Conservation (phyloP, 2,113 vertebrate genomes). For the Thinocorus orbignyianus region DNA sequence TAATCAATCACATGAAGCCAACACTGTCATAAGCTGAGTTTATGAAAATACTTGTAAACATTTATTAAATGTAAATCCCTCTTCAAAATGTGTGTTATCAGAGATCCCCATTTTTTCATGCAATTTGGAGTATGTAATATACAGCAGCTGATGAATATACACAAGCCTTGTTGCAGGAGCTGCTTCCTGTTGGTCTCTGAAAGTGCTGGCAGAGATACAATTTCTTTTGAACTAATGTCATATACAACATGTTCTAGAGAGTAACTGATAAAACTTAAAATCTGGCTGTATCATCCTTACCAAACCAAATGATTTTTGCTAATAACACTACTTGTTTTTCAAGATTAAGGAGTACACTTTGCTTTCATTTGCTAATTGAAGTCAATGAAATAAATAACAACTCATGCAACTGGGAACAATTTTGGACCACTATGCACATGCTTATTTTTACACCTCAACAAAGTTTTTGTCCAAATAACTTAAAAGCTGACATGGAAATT, state of each 20-base stretch:
- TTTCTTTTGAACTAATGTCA: constrained; percentile 17
- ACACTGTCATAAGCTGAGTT: constrained; percentile 80
- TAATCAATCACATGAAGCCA: constrained; percentile 77
- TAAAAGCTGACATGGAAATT: background rate
- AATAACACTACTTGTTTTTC: background rate
- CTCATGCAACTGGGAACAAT: background rate
- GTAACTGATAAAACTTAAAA: background rate
- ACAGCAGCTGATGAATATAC: constrained; percentile 44
- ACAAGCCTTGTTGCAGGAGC: constrained; percentile 19
- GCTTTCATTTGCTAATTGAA: background rate
- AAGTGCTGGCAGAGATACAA: constrained; percentile 2
- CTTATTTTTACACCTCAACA: background rate
- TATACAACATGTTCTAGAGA: background rate
- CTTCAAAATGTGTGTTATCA: constrained; percentile 62
- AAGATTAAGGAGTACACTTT: background rate
- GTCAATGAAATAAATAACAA: background rate
- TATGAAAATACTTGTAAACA: constrained; percentile 86
- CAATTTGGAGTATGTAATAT: constrained; percentile 58
- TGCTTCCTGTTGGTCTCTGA: constrained; percentile 40
- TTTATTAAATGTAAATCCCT: constrained; percentile 86
- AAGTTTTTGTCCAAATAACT: constrained; percentile 19
- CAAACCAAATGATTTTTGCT: constrained; percentile 12
- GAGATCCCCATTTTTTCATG: constrained; percentile 42
- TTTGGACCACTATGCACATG: background rate
- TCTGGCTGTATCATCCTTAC: background rate